A percentile compares a stretch with the other conserved stretches of the same genome.
Evolutionary conservation across 35 echinoderm and acorn worm genomes (phyloP).

Genomic region (Lytechinus pictus): DNA sequence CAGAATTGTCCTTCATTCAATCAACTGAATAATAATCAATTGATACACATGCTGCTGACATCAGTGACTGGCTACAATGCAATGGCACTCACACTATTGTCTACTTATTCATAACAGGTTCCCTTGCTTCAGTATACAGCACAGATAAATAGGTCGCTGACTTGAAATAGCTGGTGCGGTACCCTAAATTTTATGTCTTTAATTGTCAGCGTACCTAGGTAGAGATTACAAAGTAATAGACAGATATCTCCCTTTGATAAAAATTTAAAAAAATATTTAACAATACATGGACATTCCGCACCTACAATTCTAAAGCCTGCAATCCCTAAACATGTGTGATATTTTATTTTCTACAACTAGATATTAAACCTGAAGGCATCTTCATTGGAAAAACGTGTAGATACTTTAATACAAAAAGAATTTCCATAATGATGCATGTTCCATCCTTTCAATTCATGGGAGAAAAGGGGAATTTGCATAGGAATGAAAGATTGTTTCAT

Average conservation of each 20-base stretch:
- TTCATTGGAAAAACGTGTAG: no score
- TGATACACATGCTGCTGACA: not conserved
- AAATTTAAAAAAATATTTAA: not conserved
- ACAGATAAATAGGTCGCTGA: not conserved
- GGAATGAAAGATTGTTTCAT: no score
- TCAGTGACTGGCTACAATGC: not conserved
- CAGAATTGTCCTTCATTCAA: not conserved
- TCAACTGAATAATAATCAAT: constrained; percentile 8
- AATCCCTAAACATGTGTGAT: no score
- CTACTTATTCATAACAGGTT: not conserved
- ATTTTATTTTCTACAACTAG: no score
- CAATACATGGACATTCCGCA: not conserved
- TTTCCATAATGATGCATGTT: no score
- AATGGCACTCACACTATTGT: not conserved
- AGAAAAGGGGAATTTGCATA: no score
- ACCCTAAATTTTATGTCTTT: not conserved
- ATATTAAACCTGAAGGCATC: no score
- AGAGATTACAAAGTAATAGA: not conserved
- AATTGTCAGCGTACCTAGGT: not conserved
- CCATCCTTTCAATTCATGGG: no score
- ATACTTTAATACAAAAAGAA: no score
- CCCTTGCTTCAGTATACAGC: not conserved
- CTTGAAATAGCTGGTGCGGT: not conserved
- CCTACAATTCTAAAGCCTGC: not conserved
- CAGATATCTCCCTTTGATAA: not conserved